Evolutionary conservation across 2,797 vertebrate species (phyloP).

Genomic region (Hemibagrus guttatus): DNA sequence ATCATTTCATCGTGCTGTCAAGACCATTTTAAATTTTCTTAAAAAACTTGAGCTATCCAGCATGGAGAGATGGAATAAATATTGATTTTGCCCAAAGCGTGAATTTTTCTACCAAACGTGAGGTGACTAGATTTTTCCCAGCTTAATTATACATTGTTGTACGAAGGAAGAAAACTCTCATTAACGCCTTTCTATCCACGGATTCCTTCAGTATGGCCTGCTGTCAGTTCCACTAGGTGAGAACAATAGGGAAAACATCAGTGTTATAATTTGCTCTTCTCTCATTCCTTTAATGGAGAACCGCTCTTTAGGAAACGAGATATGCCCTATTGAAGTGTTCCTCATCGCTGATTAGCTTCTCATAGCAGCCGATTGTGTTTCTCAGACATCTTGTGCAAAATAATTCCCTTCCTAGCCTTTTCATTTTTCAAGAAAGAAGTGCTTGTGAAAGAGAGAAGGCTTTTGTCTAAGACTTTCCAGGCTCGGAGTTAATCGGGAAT

Average conservation of each 20-base stretch:
- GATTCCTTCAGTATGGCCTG: constrained; percentile 33
- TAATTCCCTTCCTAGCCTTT: constrained; percentile 51
- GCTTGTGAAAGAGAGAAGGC: constrained; percentile 39
- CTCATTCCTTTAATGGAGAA: constrained; percentile 33
- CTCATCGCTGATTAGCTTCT: constrained; percentile 51
- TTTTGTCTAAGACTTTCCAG: constrained; percentile 52
- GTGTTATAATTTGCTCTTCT: constrained; percentile 45
- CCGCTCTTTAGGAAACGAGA: constrained; percentile 53
- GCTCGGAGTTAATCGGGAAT: constrained; percentile 44
- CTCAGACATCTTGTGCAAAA: constrained; percentile 41
- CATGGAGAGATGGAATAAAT: not conserved
- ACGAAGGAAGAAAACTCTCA: constrained; percentile 13
- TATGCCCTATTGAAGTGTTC: constrained; percentile 49
- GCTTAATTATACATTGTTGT: constrained; percentile 28
- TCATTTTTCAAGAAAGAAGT: constrained; percentile 44
- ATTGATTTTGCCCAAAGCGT: not conserved
- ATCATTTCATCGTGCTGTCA: not conserved
- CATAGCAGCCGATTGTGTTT: constrained; percentile 38
- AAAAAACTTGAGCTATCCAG: not conserved
- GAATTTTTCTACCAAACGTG: constrained; percentile 2
- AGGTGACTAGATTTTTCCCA: constrained; percentile 28
- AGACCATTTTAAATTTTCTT: not conserved
- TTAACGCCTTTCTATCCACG: constrained; percentile 46
- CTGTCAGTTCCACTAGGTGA: constrained; percentile 38
- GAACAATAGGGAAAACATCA: constrained; percentile 51